phyloP scores from a whole-genome alignment of 92 coral and sea anemone genomes.

The Ricordea florida region DNA sequence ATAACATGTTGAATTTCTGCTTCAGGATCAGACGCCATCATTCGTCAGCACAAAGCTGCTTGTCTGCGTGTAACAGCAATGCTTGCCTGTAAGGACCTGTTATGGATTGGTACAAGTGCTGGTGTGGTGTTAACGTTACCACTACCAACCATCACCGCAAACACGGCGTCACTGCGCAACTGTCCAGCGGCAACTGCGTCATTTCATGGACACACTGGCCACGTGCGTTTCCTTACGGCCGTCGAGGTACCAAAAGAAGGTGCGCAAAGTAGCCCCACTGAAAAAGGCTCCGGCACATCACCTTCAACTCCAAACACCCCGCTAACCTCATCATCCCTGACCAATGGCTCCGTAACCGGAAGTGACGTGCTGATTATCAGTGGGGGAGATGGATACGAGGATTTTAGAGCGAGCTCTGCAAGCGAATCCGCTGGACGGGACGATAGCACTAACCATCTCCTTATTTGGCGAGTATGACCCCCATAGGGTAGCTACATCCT shows the following conservation, averaged over 20 bases:
- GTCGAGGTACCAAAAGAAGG: constrained; percentile 90
- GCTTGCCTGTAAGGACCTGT: constrained; percentile 89
- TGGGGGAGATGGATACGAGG: constrained; percentile 99
- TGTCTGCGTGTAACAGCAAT: constrained; percentile 97
- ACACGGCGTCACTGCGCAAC: constrained; percentile 92
- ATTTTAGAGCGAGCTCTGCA: constrained; percentile 89
- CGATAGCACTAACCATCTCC: constrained; percentile 97
- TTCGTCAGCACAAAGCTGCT: constrained; percentile 98
- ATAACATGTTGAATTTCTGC: not conserved
- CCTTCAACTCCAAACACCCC: constrained; percentile 68
- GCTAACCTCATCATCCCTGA: constrained; percentile 48
- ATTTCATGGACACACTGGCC: constrained; percentile 98
- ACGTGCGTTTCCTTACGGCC: constrained; percentile 97
- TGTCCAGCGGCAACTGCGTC: constrained; percentile 96
- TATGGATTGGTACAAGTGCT: constrained; percentile 99
- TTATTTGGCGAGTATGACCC: constrained; percentile 92
- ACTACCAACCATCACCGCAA: constrained; percentile 88
- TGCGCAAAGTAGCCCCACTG: constrained; percentile 63
- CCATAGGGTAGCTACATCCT: not conserved
- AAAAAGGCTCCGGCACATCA: constrained; percentile 50
- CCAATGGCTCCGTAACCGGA: constrained; percentile 26
- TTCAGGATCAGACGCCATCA: constrained; percentile 97
- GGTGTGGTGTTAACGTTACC: constrained; percentile 98
- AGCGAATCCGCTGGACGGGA: constrained; percentile 99
- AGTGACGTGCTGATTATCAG: constrained; percentile 89